phyloP scores from a whole-genome alignment of 1,140 invertebrate genomes.

The Stratiolaelaps scimitus region DNA sequence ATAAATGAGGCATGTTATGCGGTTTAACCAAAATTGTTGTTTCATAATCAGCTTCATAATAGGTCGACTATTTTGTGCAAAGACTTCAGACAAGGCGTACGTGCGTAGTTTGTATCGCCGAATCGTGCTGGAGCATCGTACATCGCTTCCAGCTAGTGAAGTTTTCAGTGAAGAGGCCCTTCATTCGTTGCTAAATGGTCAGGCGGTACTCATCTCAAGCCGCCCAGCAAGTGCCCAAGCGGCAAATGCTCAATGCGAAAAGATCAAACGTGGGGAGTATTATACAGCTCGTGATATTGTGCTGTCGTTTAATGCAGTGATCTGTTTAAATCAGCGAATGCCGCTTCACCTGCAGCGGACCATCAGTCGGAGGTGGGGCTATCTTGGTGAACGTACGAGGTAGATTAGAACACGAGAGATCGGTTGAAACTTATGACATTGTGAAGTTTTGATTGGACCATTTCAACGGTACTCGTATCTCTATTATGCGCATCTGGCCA shows the following conservation, averaged over 20 bases:
- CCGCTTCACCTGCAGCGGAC: neutral
- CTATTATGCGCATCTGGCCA: too few species aligned
- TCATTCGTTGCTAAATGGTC: neutral
- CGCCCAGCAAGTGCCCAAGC: neutral
- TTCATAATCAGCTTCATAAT: too few species aligned
- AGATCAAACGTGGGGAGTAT: neutral
- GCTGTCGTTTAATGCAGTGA: neutral
- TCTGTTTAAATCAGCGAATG: neutral
- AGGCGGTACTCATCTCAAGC: neutral
- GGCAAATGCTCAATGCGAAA: neutral
- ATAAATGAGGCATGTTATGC: too few species aligned
- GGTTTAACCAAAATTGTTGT: too few species aligned
- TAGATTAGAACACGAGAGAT: too few species aligned
- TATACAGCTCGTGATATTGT: neutral
- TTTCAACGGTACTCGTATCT: too few species aligned
- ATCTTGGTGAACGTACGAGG: neutral
- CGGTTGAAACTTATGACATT: too few species aligned
- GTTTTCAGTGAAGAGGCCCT: neutral
- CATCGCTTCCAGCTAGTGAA: neutral
- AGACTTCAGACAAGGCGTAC: constrained; percentile 8
- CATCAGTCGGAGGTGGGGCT: neutral
- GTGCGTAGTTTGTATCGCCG: constrained; percentile 12
- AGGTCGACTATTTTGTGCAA: too few species aligned
- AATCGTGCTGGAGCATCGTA: neutral
- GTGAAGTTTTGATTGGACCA: too few species aligned